Base-by-base conservation (phyloP, 2,113 vertebrate genomes). In the Lynx canadensis region DNA sequence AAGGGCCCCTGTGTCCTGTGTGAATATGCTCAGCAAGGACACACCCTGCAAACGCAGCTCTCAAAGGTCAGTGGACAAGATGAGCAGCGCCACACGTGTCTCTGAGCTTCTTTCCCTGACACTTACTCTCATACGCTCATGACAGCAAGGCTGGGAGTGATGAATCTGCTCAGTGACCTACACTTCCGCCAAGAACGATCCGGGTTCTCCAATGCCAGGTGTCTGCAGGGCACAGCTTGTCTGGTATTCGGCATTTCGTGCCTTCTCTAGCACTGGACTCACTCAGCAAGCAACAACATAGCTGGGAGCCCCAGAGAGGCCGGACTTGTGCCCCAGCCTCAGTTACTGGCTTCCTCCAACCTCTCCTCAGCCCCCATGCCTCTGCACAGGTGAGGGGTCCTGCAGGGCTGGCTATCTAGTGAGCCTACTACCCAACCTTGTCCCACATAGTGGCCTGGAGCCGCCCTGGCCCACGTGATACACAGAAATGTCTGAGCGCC, bases 11-110 rank as follows among this genome's bases (percentile, higher is more conserved):
- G 16, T 68, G 80, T 38, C 65, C 33, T 50, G 36, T 0, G 4
- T 13, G 5, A 57, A 45, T 45, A 14, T 3, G 14, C 33, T 41
- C 41, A 36, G 29, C 9, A 27, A 36, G 2, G 38, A 63, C 45
- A 36, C 2, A 29, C n/a, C 12, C 71, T 60, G 50, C n/a, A 71
- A n/a, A 65, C 33, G 69, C 1, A 16, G 71, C 55, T 63, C 7
- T 55, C 71, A 60, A 10, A 1, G 14, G 1, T 7, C 7, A 4
- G 90, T 5, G 31, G 13, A 63, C 68, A 21, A n/a, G 68, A 23
- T 0, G 23, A 1, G 31, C 31, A n/a, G 18, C 41, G 6, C 31
- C 19, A n/a, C 0, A 3, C 3, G 2, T 2, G 19, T 31, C 69
- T 68, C 74, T 19, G 18, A 33, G 27, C 90, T 29, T 88, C 60